phyloP scores from a whole-genome alignment of 2,113 vertebrate genomes.

The pig (Sus scrofa) region T2T-Sscrofa CM000820.6:60935001-60935500 shows the following conservation, averaged over 20 bases:
- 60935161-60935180: not conserved
- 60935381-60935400: not conserved
- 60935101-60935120: not conserved
- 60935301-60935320: not conserved
- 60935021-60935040: not conserved
- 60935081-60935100: not conserved
- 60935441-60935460: not conserved
- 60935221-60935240: not conserved
- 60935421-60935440: conserved; percentile 4
- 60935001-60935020: not conserved
- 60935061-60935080: not conserved
- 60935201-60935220: not conserved
- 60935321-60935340: not conserved
- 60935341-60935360: rapidly evolving
- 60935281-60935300: not conserved
- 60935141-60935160: not conserved
- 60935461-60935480: conserved; percentile 29
- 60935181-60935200: not conserved
- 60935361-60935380: not conserved
- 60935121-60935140: not conserved
- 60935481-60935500: too few species aligned
- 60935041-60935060: rapidly evolving
- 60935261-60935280: not conserved
- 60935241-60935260: not conserved
- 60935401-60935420: not conserved